These are phyloP conservation scores for Meda fulgida DNA, from an alignment of 2,797 vertebrate species.

Conservation along the genomic window DNA sequence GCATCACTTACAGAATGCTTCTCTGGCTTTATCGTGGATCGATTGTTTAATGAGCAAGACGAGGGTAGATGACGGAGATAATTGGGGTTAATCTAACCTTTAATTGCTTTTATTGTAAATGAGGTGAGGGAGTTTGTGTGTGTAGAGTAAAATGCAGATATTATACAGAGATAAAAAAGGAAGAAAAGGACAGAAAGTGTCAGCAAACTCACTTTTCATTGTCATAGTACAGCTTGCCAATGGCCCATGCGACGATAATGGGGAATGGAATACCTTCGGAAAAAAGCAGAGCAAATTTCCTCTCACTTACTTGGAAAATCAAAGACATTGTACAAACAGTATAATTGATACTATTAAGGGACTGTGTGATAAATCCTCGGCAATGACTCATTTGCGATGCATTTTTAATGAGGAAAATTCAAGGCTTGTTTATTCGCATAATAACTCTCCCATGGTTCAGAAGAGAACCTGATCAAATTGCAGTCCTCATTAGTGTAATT, in stretches of 20 bases:
- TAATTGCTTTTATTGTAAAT: slow-evolving; percentile 28
- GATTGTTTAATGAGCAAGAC: slow-evolving; percentile 20
- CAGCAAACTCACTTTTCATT: slow-evolving; percentile 90
- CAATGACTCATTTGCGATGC: slow-evolving; percentile 12
- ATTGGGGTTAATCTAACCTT: slow-evolving; percentile 39
- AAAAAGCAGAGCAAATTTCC: slow-evolving; percentile 41
- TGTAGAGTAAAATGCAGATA: slow-evolving; percentile 42
- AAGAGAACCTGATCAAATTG: slow-evolving; percentile 32
- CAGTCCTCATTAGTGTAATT: slow-evolving; percentile 24
- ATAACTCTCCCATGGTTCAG: background rate
- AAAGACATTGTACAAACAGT: slow-evolving; percentile 39
- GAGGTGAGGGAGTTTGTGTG: background rate
- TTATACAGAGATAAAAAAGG: slow-evolving; percentile 38
- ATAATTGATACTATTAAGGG: slow-evolving; percentile 28
- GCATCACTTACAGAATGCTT: background rate
- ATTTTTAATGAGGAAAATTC: slow-evolving; percentile 33
- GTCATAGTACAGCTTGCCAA: slow-evolving; percentile 96
- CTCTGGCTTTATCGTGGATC: slow-evolving; percentile 14
- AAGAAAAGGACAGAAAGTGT: background rate
- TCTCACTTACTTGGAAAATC: slow-evolving; percentile 26
- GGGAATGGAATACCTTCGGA: slow-evolving; percentile 93
- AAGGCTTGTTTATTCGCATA: slow-evolving; percentile 32
- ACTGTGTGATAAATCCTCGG: background rate
- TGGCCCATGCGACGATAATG: slow-evolving; percentile 94
- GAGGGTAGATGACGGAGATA: slow-evolving; percentile 24